Conservation (phyloP, 1,140 invertebrate genomes). For the Saccostrea glomerata region DNA sequence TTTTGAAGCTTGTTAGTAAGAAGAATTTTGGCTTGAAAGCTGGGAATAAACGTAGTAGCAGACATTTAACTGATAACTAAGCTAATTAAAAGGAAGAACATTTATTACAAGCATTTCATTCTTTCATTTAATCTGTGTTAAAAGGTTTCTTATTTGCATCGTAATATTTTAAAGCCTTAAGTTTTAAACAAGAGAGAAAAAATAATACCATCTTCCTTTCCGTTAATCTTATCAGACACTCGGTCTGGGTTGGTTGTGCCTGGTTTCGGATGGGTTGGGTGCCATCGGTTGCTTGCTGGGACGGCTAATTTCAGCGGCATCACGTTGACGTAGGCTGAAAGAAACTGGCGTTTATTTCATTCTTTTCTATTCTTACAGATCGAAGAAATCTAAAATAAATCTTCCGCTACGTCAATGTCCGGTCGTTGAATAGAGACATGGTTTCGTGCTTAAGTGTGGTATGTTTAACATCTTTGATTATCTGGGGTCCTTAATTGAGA, state of each 20-base stretch:
- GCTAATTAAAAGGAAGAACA: background rate
- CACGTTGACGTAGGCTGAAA: background rate
- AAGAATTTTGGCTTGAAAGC: background rate
- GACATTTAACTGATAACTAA: conserved; percentile 9
- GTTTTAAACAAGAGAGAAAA: background rate
- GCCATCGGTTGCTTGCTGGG: background rate
- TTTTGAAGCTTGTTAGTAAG: background rate
- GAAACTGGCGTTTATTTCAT: background rate
- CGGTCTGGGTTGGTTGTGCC: background rate
- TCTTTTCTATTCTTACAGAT: background rate
- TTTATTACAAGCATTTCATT: conserved; percentile 4
- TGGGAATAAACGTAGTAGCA: background rate
- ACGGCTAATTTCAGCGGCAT: background rate
- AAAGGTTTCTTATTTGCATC: background rate
- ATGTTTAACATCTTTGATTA: conserved; percentile 29
- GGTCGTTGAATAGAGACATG: background rate
- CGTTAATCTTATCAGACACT: background rate
- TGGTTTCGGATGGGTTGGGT: background rate
- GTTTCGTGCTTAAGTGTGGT: background rate
- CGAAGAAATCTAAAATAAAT: background rate
- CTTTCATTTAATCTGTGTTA: conserved; percentile 24
- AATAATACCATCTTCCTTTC: background rate
- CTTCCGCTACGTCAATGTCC: background rate
- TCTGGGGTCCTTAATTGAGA: background rate
- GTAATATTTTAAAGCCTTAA: background rate